These are phyloP conservation scores for Drosophila buzzatii DNA, from an alignment of 2,888 invertebrate genomes.

Conservation along the genomic window DNA sequence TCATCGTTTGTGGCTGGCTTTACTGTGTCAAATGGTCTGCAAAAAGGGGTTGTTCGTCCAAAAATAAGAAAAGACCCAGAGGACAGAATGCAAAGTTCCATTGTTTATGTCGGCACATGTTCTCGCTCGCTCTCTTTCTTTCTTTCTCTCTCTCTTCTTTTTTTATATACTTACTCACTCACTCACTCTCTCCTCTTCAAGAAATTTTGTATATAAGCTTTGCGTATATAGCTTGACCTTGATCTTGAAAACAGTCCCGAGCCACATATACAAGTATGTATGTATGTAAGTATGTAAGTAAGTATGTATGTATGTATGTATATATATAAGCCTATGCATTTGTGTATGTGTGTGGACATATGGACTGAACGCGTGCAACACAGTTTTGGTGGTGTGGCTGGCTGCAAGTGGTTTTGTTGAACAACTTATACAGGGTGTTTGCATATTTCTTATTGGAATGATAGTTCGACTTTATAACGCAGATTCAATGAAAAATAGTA, in stretches of 20 bases:
- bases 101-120: slow-evolving; percentile 72
- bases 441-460: neutral
- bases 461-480: neutral
- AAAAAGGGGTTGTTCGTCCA: slow-evolving; percentile 57
- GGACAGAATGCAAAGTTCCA: slow-evolving; percentile 32
- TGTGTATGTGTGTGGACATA: neutral
- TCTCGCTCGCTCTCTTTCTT: slow-evolving; percentile 13
- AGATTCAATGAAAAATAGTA: neutral
- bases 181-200: neutral
- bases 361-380: slow-evolving; percentile 23
- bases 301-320: neutral
- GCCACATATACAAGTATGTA: slow-evolving; percentile 1
- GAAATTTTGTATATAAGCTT: slow-evolving; percentile 36
- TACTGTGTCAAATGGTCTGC: slow-evolving; percentile 74
- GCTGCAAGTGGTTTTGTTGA: slow-evolving; percentile 24
- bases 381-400: slow-evolving; percentile 12
- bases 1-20: slow-evolving; percentile 44
- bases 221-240: slow-evolving; percentile 76
- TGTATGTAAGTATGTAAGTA: neutral
- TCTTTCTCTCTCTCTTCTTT: neutral
- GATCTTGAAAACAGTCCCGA: slow-evolving; percentile 75
- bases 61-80: slow-evolving; percentile 6
- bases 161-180: slow-evolving; percentile 1
- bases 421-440: slow-evolving; percentile 44
- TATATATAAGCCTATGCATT: neutral